These are phyloP conservation scores for Drosophila yakuba DNA, from an alignment of 1,140 invertebrate species.

Conservation along the genomic window DNA sequence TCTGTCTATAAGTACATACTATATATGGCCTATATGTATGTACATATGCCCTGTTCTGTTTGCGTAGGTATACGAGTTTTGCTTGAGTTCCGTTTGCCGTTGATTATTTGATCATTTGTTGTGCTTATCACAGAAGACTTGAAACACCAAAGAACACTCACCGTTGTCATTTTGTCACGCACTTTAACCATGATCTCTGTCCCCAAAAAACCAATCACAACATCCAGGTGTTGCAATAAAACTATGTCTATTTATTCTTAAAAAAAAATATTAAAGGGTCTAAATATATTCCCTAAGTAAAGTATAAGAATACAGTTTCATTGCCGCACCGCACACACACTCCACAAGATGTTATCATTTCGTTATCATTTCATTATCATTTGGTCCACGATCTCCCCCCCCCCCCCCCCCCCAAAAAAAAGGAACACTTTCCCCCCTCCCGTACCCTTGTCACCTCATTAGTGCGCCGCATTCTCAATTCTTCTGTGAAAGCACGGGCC, in stretches of 20 bases:
- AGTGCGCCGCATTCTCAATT: constrained; percentile 84
- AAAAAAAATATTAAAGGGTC: too few species aligned
- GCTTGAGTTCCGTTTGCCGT: constrained; percentile 71
- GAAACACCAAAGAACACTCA: constrained; percentile 83
- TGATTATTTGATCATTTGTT: constrained; percentile 64
- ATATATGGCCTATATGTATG: constrained; percentile 1
- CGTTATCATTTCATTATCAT: constrained; percentile 61
- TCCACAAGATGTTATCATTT: constrained; percentile 59
- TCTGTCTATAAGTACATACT: constrained; percentile 18
- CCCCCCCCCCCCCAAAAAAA: not conserved
- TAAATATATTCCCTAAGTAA: too few species aligned
- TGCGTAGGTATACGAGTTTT: constrained; percentile 79
- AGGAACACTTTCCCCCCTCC: constrained; percentile 13
- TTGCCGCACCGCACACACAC: constrained; percentile 19
- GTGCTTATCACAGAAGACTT: constrained; percentile 85
- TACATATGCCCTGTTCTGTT: constrained; percentile 56
- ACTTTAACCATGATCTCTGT: constrained; percentile 64
- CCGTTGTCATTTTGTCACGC: constrained; percentile 72
- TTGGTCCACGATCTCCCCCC: constrained; percentile 27
- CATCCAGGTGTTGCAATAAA: constrained; percentile 3
- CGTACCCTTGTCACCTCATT: constrained; percentile 71
- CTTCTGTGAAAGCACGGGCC: constrained; percentile 85
- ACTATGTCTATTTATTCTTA: not conserved
- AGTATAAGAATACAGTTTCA: not conserved
- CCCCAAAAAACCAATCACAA: constrained; percentile 37